These are phyloP conservation scores for Clunio marinus DNA, from an alignment of 2,888 invertebrate genomes.

Conservation along the genomic window DNA sequence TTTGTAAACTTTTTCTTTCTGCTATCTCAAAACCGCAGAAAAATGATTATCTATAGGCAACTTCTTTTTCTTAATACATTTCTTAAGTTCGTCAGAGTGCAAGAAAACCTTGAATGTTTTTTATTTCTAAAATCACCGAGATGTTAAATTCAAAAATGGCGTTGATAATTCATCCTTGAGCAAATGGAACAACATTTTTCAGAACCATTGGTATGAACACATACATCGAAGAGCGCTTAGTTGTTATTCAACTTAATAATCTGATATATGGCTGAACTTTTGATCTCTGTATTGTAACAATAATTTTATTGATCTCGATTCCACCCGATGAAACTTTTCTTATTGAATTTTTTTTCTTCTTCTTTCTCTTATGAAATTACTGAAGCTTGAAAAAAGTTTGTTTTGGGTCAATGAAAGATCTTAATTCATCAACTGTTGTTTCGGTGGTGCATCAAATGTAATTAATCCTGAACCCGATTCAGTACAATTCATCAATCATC, in stretches of 20 bases:
- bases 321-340: conserved; percentile 11
- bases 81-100: neutral
- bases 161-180: conserved; percentile 17
- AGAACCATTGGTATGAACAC: neutral
- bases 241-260: conserved; percentile 4
- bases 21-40: neutral
- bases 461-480: neutral
- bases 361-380: neutral
- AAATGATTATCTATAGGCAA: neutral
- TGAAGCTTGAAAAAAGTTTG: neutral
- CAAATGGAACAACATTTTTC: neutral
- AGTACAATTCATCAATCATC: neutral
- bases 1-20: neutral
- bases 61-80: too few relatives aligned
- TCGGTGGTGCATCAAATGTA: conserved; percentile 11
- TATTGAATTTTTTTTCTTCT: too few relatives aligned
- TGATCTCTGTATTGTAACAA: conserved; percentile 23
- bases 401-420: conserved; percentile 36
- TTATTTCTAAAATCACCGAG: neutral
- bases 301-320: conserved; percentile 22
- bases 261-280: conserved; percentile 29
- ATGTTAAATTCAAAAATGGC: conserved; percentile 6
- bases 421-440: neutral
- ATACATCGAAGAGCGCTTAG: neutral
- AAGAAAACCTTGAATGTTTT: neutral